Base-by-base conservation (phyloP, 2,113 vertebrate genomes). In the Oxygymnocypris stewartii region DNA sequence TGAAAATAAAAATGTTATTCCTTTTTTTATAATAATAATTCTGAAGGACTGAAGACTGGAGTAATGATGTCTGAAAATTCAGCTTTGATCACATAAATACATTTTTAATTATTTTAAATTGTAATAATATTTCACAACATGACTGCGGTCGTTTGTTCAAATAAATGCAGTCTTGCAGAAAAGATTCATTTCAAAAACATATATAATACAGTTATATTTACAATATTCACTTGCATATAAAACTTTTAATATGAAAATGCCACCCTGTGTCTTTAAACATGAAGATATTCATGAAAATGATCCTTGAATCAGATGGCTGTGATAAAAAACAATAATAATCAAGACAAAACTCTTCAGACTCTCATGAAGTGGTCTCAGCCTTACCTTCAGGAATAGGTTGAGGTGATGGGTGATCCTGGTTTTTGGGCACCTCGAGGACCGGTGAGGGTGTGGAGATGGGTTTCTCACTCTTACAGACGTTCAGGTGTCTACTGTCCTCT, bases 371-470 rank as follows among this genome's bases (percentile, higher is more conserved):
- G 0, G 14, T 71, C 37, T 2, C 71, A 49, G 42, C 7, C 42
- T 89, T 90, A 99, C 97, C 97, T 95, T 97, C 93, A 47, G 97
- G 96, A 90, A 99, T 97, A 75, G 96, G 96, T 88, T 93, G 96
- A 84, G 97, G 96, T 92, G 86, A 92, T 37, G 95, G 93, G 90
- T 95, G 95, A 94, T 99, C 97, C 89, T 96, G 96, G 85, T 95
- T 95, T 87, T 96, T 97, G 91, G 95, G 92, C 89, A 94, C 93
- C 91, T 98, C 97, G 82, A 93, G 89, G 82, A 93, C 88, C 65
- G 94, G 85, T 91, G 93, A 93, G 69, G 93, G 92, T 81, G 89
- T 86, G 88, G 91, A 91, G 86, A 92, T 87, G 18, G 83, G 47
- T 93, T 96, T 97, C 90, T 97, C 96, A 71, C 92, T 95, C 93